Base-by-base conservation (phyloP, 92 coral and sea anemone genomes). In the Phymanthus crucifer region DNA sequence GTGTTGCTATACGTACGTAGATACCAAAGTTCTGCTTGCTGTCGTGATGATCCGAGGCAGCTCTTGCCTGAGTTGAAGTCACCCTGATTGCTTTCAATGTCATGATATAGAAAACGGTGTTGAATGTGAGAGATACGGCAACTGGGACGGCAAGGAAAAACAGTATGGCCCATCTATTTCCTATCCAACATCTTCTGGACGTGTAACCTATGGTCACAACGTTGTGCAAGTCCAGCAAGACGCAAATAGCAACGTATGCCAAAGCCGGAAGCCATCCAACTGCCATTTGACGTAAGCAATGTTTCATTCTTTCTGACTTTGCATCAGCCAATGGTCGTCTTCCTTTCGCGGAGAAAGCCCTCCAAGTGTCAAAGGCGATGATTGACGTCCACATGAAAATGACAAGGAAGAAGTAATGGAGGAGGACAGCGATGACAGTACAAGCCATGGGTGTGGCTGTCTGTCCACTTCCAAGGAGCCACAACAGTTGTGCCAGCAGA, bases 201-300 rank as follows among this genome's bases (percentile, higher is more conserved):
- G 83, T 71, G 80, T 91, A 86, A 38, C 88, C 88, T 71, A 89
- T 85, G 40, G 58, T 46, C 23, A 70, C 70, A 23, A 58, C 67
- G 3, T 81, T 72, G 54, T 91, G 70, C 57, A 66, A 80, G 83
- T 88, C 92, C 29, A 91, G 80, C 35, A 67, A 71, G 3, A 81
- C 73, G 37, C 86, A 83, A 31, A 72, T 54, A 24, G 69, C 77
- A 16, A 86, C 86, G 65, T 80, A 85, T 18, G 78, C 10, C 66
- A 88, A 50, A 34, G 89, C 87, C 47, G 77, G 56, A 34, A 88
- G 31, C 95, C 94, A 91, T 27, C 91, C 94, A 40, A 78, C 83
- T 29, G 85, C 78, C 83, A 86, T 88, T 50, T 83, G 80, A 17
- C 89, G 89, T 32, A 79, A 69, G 36, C 11, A 10, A 32, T 66